Evolutionary conservation across 2,797 vertebrate genomes (phyloP).

Genomic region (Margarornis squamiger): DNA sequence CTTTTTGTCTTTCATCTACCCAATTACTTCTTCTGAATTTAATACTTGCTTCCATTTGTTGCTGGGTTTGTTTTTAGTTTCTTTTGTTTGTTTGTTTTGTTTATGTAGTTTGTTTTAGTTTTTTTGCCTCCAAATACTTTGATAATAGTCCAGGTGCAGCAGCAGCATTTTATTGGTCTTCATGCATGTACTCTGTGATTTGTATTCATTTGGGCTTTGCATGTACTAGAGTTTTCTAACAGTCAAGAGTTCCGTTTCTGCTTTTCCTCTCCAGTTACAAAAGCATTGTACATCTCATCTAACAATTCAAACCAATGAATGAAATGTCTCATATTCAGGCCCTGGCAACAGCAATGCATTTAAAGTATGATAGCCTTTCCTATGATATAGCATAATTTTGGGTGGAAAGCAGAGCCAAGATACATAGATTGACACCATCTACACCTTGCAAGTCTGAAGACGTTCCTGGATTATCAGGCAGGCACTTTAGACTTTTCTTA

Average conservation of each 20-base stretch:
- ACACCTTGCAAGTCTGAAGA: not conserved
- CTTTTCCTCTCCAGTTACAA: not conserved
- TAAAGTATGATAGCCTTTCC: not conserved
- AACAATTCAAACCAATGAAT: not conserved
- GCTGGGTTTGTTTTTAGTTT: not conserved
- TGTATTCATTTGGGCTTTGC: not conserved
- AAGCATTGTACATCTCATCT: not conserved
- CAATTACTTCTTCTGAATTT: not conserved
- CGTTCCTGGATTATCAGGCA: not conserved
- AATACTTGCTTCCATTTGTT: not conserved
- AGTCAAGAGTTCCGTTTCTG: not conserved
- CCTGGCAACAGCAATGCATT: not conserved
- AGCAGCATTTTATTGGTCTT: not conserved
- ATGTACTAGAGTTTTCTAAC: not conserved
- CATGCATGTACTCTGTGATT: not conserved
- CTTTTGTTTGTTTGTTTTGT: fast-evolving
- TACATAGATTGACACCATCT: not conserved
- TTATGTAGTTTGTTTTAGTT: fast-evolving
- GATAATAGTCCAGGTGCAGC: not conserved
- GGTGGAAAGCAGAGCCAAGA: not conserved
- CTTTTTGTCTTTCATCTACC: not conserved
- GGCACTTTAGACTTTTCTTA: not conserved
- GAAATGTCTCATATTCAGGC: not conserved
- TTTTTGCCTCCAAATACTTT: not conserved
- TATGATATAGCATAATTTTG: not conserved